Evolutionary conservation across 2,797 vertebrate genomes (phyloP).

Genomic region (Arremon aurantiirostris): DNA sequence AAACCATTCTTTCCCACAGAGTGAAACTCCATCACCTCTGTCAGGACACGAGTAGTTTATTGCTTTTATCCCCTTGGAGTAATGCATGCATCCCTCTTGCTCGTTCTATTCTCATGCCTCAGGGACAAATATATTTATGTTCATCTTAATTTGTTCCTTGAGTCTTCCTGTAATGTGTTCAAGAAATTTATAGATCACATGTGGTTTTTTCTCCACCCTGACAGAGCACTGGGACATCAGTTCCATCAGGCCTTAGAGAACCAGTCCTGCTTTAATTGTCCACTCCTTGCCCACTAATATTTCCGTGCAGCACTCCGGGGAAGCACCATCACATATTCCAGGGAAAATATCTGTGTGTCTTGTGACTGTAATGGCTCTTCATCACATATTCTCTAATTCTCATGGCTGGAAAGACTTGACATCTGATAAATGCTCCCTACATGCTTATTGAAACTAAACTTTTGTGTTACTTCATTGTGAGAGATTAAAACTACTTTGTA

Average conservation of each 20-base stretch:
- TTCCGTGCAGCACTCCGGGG: rapidly evolving
- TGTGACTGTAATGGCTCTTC: neutral
- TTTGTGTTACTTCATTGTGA: neutral
- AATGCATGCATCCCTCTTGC: neutral
- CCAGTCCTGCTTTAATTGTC: neutral
- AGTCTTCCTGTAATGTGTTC: neutral
- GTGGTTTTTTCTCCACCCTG: neutral
- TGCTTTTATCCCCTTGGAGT: neutral
- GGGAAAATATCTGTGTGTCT: neutral
- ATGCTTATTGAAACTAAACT: too few relatives aligned
- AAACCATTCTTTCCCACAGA: neutral
- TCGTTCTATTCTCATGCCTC: neutral
- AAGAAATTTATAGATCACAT: neutral
- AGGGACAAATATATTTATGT: neutral
- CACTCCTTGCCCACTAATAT: neutral
- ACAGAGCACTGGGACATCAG: neutral
- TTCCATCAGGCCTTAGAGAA: neutral
- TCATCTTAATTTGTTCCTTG: neutral
- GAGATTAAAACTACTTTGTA: neutral
- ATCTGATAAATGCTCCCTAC: neutral
- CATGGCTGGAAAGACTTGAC: neutral
- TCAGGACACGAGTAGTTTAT: neutral
- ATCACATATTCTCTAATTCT: neutral
- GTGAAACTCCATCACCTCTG: neutral
- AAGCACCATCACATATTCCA: neutral